These are phyloP conservation scores for Campopleginae sp. DNA, from an alignment of 2,888 invertebrate genomes.

Conservation along the genomic window DNA sequence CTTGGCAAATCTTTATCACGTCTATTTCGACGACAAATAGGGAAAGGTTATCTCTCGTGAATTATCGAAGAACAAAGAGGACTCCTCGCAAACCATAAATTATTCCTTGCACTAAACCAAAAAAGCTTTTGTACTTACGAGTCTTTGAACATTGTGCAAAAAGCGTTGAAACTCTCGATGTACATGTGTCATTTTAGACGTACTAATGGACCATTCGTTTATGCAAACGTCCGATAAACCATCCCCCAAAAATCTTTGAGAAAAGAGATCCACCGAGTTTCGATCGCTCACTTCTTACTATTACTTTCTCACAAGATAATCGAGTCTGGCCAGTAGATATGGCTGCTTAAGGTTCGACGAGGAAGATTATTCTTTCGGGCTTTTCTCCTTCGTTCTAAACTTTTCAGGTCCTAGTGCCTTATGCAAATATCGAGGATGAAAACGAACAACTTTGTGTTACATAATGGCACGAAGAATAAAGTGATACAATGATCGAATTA, in stretches of 20 bases:
- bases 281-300: constrained; percentile 11
- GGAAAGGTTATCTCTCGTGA: constrained; percentile 29
- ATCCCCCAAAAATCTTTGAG: background rate
- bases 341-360: constrained; percentile 27
- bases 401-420: background rate
- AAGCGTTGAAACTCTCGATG: background rate
- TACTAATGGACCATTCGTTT: constrained; percentile 42
- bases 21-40: constrained; percentile 16
- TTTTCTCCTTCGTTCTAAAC: background rate
- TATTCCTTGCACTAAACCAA: constrained; percentile 13
- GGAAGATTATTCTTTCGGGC: constrained; percentile 14
- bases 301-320: constrained; percentile 45
- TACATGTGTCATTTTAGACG: background rate
- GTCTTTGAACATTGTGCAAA: background rate
- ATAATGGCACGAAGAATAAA: background rate
- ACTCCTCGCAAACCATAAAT: background rate
- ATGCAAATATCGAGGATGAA: background rate
- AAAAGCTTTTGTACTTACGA: background rate
- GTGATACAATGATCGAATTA: background rate
- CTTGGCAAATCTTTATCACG: constrained; percentile 46
- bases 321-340: constrained; percentile 49
- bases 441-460: background rate
- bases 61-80: constrained; percentile 24
- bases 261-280: background rate
- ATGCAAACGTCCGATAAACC: constrained; percentile 44